Conservation (phyloP, 2,797 vertebrate species). For the Benthosema pterotum region DNA sequence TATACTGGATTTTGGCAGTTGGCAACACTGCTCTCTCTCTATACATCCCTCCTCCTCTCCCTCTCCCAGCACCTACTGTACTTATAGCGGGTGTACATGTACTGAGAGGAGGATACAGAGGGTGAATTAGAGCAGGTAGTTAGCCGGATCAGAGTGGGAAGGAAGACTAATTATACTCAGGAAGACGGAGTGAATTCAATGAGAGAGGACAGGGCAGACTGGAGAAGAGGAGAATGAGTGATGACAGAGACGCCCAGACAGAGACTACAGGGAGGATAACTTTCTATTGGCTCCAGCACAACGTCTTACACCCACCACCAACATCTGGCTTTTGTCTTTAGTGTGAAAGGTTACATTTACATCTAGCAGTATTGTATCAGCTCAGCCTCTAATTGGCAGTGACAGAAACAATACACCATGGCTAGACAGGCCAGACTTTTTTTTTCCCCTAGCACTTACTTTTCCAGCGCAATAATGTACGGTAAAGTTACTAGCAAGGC, state of each 20-base stretch:
- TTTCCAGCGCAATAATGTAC: too few species aligned
- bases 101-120: slow-evolving; percentile 2
- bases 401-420: too few species aligned
- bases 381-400: too few species aligned
- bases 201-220: slow-evolving; percentile 32
- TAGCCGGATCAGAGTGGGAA: slow-evolving; percentile 13
- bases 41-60: slow-evolving; percentile 31
- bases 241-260: slow-evolving; percentile 32
- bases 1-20: too few species aligned
- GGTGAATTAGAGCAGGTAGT: slow-evolving; percentile 17
- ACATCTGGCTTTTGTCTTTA: too few species aligned
- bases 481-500: too few species aligned
- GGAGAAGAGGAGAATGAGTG: slow-evolving; percentile 37
- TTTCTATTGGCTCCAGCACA: slow-evolving; percentile 32
- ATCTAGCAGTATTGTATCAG: too few species aligned
- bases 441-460: too few species aligned
- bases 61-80: slow-evolving; percentile 30
- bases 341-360: too few species aligned
- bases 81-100: slow-evolving; percentile 33
- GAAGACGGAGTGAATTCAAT: slow-evolving; percentile 22
- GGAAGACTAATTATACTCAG: slow-evolving; percentile 41
- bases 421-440: too few species aligned
- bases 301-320: slow-evolving; percentile 17
- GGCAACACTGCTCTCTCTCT: slow-evolving; percentile 44
- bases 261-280: slow-evolving; percentile 23